A percentile compares a stretch with the other conserved stretches of the same genome.
These are phyloP conservation scores for Byasa hedistus DNA, from an alignment of 2,888 invertebrate genomes.

Conservation along the genomic window DNA sequence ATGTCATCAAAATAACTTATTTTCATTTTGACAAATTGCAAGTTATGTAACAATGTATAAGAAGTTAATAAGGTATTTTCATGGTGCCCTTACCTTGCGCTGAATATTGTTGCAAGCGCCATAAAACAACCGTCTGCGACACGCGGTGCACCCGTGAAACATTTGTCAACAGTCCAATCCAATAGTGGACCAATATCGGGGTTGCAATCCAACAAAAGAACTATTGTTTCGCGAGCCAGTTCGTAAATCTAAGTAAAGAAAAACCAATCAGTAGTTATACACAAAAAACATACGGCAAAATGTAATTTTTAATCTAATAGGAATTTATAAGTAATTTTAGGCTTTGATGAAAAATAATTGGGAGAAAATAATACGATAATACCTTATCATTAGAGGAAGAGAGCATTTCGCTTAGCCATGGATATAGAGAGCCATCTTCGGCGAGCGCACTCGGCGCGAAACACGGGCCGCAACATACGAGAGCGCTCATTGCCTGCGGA, in stretches of 20 bases:
- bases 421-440: constrained; percentile 95
- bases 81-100: constrained; percentile 85
- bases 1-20: too few relatives aligned
- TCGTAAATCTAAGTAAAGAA: constrained; percentile 85
- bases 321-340: background rate
- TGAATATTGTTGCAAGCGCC: constrained; percentile 97
- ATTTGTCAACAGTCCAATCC: constrained; percentile 99
- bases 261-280: background rate
- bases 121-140: constrained; percentile 98
- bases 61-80: too few relatives aligned
- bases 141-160: constrained; percentile 94
- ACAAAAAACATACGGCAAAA: background rate
- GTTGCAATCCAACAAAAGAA: constrained; percentile 95
- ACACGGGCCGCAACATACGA: constrained; percentile 97
- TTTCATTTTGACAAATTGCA: too few relatives aligned
- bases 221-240: constrained; percentile 95
- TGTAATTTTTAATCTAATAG: background rate
- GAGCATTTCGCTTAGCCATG: constrained; percentile 95
- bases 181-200: constrained; percentile 93
- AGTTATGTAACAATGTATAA: too few relatives aligned
- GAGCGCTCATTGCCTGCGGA: constrained; percentile 93
- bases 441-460: constrained; percentile 91
- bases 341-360: background rate
- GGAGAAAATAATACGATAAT: constrained; percentile 10
- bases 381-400: constrained; percentile 93